These are phyloP conservation scores for Candoia aspera DNA, from an alignment of 2,113 vertebrate genomes.

Conservation along the genomic window DNA sequence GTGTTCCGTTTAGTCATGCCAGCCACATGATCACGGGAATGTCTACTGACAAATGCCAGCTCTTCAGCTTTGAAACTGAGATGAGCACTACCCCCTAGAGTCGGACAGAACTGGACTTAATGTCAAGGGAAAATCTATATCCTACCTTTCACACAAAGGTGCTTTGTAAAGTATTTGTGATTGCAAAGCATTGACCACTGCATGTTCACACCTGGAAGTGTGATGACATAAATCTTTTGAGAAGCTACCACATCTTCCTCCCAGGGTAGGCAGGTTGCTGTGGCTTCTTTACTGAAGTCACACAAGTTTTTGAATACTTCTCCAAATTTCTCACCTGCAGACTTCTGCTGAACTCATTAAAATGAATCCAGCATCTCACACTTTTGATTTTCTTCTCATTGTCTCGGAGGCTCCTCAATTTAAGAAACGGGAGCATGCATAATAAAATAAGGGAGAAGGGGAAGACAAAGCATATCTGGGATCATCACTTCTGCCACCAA, in stretches of 20 bases:
- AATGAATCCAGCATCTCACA: conserved; percentile 47
- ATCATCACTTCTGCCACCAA: neutral
- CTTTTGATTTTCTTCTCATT: conserved; percentile 53
- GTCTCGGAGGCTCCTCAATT: conserved; percentile 25
- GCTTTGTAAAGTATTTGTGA: neutral
- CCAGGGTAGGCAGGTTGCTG: conserved; percentile 21
- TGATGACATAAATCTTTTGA: conserved; percentile 70
- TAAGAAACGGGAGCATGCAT: conserved; percentile 13
- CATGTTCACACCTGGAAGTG: neutral
- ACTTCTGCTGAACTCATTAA: conserved; percentile 52
- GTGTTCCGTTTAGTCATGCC: too few species aligned
- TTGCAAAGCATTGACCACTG: neutral
- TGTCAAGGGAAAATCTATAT: too few species aligned
- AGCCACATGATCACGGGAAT: too few species aligned
- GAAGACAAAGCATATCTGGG: neutral
- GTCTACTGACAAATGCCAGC: too few species aligned
- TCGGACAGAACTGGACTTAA: too few species aligned
- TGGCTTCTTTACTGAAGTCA: conserved; percentile 52
- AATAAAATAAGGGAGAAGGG: neutral
- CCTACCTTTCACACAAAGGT: neutral
- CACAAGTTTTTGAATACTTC: conserved; percentile 59
- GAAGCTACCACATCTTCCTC: conserved; percentile 68
- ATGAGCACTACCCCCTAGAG: too few species aligned
- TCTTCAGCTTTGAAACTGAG: too few species aligned
- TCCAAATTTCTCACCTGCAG: conserved; percentile 62